A percentile compares a stretch with the other conserved stretches of the same genome.
Evolutionary conservation across 23 tunicate species (phyloP).

Genomic region (Corella eumyota): DNA sequence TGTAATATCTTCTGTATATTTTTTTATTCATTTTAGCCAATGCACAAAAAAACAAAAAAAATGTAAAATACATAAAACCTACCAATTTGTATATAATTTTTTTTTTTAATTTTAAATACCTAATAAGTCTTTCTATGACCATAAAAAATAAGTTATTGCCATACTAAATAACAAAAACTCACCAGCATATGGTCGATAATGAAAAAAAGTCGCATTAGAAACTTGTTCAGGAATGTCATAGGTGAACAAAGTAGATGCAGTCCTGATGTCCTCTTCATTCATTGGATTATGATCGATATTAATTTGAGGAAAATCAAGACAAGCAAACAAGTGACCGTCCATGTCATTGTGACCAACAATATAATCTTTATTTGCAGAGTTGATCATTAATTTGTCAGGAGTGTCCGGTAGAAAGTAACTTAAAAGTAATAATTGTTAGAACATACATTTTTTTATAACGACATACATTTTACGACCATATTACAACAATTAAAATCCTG

Average conservation of each 20-base stretch:
- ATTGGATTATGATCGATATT: slow-evolving; percentile 30
- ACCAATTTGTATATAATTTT: too few relatives aligned
- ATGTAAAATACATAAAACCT: too few relatives aligned
- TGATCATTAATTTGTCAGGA: slow-evolving; percentile 22
- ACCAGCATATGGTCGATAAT: slow-evolving; percentile 30
- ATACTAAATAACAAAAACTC: too few relatives aligned
- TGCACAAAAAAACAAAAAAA: too few relatives aligned
- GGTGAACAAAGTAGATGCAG: slow-evolving; percentile 16
- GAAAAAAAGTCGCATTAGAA: slow-evolving; percentile 19
- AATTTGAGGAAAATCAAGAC: slow-evolving; percentile 24
- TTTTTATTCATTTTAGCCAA: too few relatives aligned
- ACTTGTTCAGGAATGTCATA: slow-evolving; percentile 22
- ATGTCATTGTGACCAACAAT: slow-evolving; percentile 40
- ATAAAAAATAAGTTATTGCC: too few relatives aligned
- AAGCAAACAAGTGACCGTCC: slow-evolving; percentile 47
- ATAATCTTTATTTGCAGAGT: slow-evolving; percentile 45
- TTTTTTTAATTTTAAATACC: too few relatives aligned
- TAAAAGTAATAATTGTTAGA: not conserved
- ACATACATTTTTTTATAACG: not conserved
- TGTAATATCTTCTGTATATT: too few relatives aligned
- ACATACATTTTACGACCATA: too few relatives aligned
- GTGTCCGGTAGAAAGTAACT: slow-evolving; percentile 34
- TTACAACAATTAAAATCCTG: not conserved
- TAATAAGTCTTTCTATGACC: too few relatives aligned
- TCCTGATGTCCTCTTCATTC: slow-evolving; percentile 11